phyloP scores from a whole-genome alignment of 2,113 vertebrate genomes.

The Strix aluco region DNA sequence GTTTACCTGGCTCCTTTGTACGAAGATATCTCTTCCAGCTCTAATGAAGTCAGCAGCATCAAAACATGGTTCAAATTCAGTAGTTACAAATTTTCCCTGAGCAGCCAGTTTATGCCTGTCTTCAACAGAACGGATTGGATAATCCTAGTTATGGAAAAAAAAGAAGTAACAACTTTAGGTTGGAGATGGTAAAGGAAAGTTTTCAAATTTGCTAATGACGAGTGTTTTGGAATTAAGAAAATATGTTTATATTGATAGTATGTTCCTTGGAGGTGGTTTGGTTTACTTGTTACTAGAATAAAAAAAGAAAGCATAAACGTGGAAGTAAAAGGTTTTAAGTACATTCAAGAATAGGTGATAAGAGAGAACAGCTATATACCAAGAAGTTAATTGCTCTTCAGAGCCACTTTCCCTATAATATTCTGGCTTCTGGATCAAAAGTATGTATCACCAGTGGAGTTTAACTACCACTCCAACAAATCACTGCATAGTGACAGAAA shows the following conservation, averaged over 20 bases:
- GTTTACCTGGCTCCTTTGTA: conserved; percentile 95
- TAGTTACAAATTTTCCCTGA: conserved; percentile 97
- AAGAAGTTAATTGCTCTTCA: not conserved
- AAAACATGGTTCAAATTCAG: conserved; percentile 96
- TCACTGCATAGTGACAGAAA: not conserved
- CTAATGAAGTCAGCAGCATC: conserved; percentile 98
- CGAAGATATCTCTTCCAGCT: conserved; percentile 95
- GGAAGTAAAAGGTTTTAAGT: not conserved
- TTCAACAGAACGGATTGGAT: conserved; percentile 91
- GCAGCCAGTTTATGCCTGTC: conserved; percentile 94
- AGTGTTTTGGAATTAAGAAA: not conserved
- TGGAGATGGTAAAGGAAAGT: not conserved
- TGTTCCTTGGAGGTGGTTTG: not conserved
- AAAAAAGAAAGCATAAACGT: not conserved
- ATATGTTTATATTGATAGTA: not conserved
- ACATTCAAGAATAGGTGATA: not conserved
- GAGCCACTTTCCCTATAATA: not conserved
- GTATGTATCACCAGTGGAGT: not conserved
- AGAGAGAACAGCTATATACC: not conserved
- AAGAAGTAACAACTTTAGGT: not conserved
- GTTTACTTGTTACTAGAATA: not conserved
- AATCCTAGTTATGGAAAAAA: conserved; percentile 79
- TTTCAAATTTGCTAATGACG: not conserved
- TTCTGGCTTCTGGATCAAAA: not conserved
- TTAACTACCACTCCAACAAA: not conserved